Conservation (phyloP, 2,797 vertebrate species). For the Darevskia mixta region DNA sequence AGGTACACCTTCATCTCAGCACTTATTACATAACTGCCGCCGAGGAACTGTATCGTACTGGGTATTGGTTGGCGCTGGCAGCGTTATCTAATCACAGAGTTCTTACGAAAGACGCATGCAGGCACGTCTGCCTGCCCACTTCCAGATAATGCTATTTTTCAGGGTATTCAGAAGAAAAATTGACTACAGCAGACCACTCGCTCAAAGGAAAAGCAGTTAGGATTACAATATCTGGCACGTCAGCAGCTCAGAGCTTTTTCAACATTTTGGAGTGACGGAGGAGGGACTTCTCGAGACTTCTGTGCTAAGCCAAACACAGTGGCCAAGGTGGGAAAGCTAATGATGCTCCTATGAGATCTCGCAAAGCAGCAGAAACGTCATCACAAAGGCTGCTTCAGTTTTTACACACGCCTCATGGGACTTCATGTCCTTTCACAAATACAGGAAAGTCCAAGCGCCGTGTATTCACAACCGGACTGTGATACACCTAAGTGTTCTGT, state of each 20-base stretch:
- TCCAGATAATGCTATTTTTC: conserved; percentile 1
- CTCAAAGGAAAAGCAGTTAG: background rate
- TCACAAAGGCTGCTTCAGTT: background rate
- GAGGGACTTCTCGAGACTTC: background rate
- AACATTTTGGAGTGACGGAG: background rate
- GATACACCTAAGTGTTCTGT: too few relatives aligned
- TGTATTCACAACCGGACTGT: background rate
- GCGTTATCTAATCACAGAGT: conserved; percentile 10
- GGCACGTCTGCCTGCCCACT: background rate
- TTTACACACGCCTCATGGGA: background rate
- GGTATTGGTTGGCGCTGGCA: background rate
- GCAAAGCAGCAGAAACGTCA: background rate
- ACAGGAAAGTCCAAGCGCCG: background rate
- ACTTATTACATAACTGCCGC: conserved; percentile 22
- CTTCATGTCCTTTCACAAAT: background rate
- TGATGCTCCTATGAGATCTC: background rate
- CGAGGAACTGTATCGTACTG: background rate
- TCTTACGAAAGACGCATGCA: conserved; percentile 10
- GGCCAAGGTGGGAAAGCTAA: too few relatives aligned
- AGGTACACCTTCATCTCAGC: background rate
- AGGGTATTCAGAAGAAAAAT: background rate
- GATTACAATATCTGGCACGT: background rate
- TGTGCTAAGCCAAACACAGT: background rate
- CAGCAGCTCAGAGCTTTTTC: background rate
- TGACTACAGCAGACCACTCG: too few relatives aligned